Evolutionary conservation across 2,113 vertebrate genomes (phyloP).

Genomic region (Vidua macroura): DNA sequence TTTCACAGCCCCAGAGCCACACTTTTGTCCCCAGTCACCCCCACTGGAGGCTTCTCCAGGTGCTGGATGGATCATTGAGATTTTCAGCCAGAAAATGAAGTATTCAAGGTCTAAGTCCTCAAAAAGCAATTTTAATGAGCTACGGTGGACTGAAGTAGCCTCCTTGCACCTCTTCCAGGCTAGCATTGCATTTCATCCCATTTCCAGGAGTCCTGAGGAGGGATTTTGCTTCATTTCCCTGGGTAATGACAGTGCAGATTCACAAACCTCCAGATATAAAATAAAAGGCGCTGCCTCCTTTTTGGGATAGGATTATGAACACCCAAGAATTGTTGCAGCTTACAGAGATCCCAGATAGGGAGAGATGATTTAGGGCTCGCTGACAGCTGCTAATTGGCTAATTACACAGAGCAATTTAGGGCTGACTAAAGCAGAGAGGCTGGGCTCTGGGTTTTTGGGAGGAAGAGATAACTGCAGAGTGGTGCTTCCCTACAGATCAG

Average conservation of each 20-base stretch:
- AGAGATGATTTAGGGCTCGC: not conserved
- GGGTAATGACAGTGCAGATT: not conserved
- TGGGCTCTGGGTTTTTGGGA: not conserved
- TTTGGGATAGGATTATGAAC: too few relatives aligned
- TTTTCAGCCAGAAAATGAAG: not conserved
- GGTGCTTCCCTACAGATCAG: not conserved
- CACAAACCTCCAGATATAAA: not conserved
- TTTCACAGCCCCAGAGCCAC: not conserved
- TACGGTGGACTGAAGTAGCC: not conserved
- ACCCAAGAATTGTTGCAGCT: not conserved
- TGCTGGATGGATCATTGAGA: not conserved
- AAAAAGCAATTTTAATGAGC: not conserved
- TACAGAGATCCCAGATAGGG: not conserved
- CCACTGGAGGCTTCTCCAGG: not conserved
- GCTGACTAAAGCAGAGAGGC: not conserved
- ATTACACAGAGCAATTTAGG: not conserved
- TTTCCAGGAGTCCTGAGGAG: not conserved
- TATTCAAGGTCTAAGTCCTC: not conserved
- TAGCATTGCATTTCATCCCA: not conserved
- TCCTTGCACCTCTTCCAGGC: not conserved
- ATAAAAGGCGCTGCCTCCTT: not conserved
- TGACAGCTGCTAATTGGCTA: not conserved
- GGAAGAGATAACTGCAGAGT: not conserved
- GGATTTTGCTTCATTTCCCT: rapidly evolving
- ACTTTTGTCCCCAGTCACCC: not conserved